These are phyloP conservation scores for Alethe diademata DNA, from an alignment of 2,113 vertebrate species.

Conservation along the genomic window DNA sequence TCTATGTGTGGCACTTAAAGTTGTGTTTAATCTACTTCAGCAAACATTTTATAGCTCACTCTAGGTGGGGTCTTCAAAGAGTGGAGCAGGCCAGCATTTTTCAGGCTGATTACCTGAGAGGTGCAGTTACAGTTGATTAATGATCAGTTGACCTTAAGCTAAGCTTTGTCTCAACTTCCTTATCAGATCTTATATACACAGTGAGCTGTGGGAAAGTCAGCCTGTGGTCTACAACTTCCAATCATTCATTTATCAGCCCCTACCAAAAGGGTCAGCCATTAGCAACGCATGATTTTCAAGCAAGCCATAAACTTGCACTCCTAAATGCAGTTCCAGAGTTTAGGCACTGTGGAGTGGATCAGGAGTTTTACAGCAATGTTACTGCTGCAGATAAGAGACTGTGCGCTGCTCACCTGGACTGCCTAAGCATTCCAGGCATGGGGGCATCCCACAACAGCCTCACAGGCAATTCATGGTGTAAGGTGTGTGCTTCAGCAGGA, in stretches of 20 bases:
- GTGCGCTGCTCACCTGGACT: neutral
- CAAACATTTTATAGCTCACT: conserved; percentile 61
- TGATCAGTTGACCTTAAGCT: conserved; percentile 61
- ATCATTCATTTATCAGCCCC: conserved; percentile 55
- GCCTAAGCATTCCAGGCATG: neutral
- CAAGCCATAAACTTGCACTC: neutral
- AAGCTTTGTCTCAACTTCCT: conserved; percentile 56
- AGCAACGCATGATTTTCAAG: neutral
- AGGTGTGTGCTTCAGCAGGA: neutral
- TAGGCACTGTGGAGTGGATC: neutral
- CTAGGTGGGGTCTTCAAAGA: conserved; percentile 60
- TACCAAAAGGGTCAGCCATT: conserved; percentile 24
- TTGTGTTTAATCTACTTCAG: conserved; percentile 52
- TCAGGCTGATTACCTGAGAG: conserved; percentile 61
- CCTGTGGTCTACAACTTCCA: conserved; percentile 23
- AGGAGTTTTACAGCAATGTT: neutral
- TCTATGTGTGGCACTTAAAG: conserved; percentile 34
- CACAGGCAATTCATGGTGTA: neutral
- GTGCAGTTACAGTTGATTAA: conserved; percentile 59
- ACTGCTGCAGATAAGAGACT: neutral
- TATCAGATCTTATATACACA: conserved; percentile 68
- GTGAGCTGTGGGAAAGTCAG: conserved; percentile 63
- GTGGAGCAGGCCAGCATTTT: conserved; percentile 29
- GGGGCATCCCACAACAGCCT: neutral
- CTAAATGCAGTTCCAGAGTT: neutral